Base-by-base conservation (phyloP, 2,888 invertebrate genomes). In the Acanthacorydalis orientalis region DNA sequence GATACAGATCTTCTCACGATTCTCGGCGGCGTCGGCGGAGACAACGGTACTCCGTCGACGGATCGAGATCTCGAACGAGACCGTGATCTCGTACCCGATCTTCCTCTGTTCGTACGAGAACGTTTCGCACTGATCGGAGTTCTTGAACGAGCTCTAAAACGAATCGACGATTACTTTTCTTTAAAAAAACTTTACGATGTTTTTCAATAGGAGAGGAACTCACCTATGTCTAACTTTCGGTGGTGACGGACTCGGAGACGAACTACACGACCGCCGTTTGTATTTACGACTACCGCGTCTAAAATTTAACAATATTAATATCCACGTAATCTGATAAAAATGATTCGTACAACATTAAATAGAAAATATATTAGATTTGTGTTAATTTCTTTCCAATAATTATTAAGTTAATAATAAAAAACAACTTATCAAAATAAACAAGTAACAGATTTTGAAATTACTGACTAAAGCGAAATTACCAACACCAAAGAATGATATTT, bases 241-340 rank as follows among this genome's bases (percentile, higher is more conserved):
- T 23, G 47, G 47, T 34, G 47, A 47, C 15, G 37, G 15, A 43
- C 47, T 47, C 15, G 42, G 23, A 42, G 47, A 47, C 15, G 47
- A 47, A 34, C 47, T 47, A 34, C 47, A 34, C 10, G 47, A 47
- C 38, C 35, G 38, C 35, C 38, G 42, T 47, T 47, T 47, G 43
- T 42, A 47, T 47, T 47, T 47, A 34, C 47, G 47, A 31, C 47
- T 42, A 47, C 47, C 43, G 35, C 47, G 38, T 38, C 46, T 47
- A 43, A 35, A 47, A 43, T 42, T 34, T 32, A 15, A n/a, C 31
- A 35, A 37, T 38, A 43, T 35, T 39, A 37, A 34, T 43, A 23
- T 42, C 16, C 15, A 14, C 23, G 12, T n/a, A 41, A 7, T 46
- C 32, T 12, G 7, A 37, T 10, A 37, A n/a, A 37, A 37, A 1